Evolutionary conservation across 2,888 invertebrate genomes (phyloP).

Genomic region (Caenorhabditis uteleia): DNA sequence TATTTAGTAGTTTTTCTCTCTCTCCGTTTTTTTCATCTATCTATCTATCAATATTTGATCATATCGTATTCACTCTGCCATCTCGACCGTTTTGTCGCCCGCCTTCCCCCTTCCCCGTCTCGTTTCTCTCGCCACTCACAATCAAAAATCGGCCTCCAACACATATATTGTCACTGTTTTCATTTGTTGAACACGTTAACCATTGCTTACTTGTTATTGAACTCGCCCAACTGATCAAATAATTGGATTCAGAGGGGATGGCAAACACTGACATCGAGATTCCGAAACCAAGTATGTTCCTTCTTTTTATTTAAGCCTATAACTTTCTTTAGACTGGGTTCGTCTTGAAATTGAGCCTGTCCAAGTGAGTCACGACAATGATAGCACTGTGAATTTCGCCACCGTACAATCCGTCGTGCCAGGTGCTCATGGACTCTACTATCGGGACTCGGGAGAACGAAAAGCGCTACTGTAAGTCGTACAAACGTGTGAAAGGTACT

Average conservation of each 20-base stretch:
- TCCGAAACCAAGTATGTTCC: constrained; percentile 32
- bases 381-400: constrained; percentile 50
- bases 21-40: too few species aligned
- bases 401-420: constrained; percentile 59
- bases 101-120: background rate
- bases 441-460: constrained; percentile 51
- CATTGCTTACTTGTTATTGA: too few species aligned
- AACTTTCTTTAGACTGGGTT: constrained; percentile 48
- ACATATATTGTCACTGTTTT: too few species aligned
- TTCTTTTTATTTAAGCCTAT: background rate
- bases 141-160: too few species aligned
- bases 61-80: too few species aligned
- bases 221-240: too few species aligned
- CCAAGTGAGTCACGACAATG: constrained; percentile 50
- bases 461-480: constrained; percentile 50
- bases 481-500: too few species aligned
- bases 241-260: constrained; percentile 41
- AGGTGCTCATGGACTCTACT: constrained; percentile 61
- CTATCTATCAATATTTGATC: too few species aligned
- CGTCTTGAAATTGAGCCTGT: constrained; percentile 58
- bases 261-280: constrained; percentile 30
- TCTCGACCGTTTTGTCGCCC: background rate
- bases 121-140: too few species aligned
- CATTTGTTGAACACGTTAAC: too few species aligned
- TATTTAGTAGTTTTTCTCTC: too few species aligned